Conservation (phyloP, 2,113 vertebrate genomes). For the Psammodynastes pulverulentus region DNA sequence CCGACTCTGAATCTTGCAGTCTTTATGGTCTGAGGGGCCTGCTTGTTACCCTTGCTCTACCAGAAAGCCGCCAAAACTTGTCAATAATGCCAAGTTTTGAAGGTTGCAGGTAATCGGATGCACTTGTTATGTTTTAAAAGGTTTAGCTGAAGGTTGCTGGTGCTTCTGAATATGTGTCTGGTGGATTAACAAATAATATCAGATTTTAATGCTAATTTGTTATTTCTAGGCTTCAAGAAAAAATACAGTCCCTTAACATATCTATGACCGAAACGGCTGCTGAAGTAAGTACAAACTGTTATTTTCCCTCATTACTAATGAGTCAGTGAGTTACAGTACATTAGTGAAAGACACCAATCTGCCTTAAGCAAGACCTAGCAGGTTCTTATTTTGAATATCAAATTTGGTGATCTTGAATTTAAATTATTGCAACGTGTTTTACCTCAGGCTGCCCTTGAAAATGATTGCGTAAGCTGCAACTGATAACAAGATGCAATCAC, state of each 20-base stretch:
- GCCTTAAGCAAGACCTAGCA: neutral
- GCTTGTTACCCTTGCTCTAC: neutral
- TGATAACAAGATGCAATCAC: neutral
- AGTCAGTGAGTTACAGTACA: neutral
- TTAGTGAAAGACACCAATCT: neutral
- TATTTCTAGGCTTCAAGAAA: slow-evolving; percentile 81
- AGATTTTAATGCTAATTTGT: slow-evolving; percentile 43
- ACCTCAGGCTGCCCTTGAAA: neutral
- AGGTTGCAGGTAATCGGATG: neutral
- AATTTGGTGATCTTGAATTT: neutral
- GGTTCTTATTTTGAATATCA: neutral
- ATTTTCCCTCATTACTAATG: slow-evolving; percentile 17
- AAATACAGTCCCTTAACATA: slow-evolving; percentile 72
- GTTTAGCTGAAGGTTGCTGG: neutral
- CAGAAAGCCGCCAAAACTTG: neutral
- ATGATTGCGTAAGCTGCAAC: neutral
- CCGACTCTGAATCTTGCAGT: neutral
- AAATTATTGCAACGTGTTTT: neutral
- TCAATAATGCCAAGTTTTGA: neutral
- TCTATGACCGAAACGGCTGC: slow-evolving; percentile 81
- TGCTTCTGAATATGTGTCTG: neutral
- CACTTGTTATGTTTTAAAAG: neutral
- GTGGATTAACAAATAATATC: neutral
- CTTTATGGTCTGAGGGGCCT: neutral
- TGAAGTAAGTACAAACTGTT: slow-evolving; percentile 75